These are phyloP conservation scores for Drosophila borealis DNA, from an alignment of 2,888 invertebrate genomes.

Conservation along the genomic window DNA sequence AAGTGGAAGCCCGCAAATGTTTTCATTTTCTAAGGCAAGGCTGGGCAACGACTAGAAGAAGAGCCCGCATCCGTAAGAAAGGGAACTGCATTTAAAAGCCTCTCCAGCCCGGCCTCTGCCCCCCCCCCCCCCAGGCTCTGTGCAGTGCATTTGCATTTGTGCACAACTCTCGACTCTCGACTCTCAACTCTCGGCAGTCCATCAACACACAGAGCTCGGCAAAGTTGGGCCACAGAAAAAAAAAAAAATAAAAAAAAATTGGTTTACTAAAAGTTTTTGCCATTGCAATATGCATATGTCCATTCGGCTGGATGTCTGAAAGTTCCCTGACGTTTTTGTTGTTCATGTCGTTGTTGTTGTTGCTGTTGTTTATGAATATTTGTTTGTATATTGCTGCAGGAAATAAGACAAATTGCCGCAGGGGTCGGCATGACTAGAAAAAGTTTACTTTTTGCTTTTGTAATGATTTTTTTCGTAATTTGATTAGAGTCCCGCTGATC, in stretches of 20 bases:
- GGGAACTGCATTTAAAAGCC: slow-evolving; percentile 51
- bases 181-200: slow-evolving; percentile 31
- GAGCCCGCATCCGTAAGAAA: slow-evolving; percentile 41
- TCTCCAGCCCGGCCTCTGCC: slow-evolving; percentile 14
- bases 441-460: slow-evolving; percentile 20
- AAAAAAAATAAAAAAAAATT: slow-evolving; percentile 39
- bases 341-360: slow-evolving; percentile 19
- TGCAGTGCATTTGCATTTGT: slow-evolving; percentile 40
- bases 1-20: slow-evolving; percentile 63
- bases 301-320: slow-evolving; percentile 41
- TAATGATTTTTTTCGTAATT: slow-evolving; percentile 38
- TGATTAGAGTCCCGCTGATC: slow-evolving; percentile 11
- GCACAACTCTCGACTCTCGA: slow-evolving; percentile 19
- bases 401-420: slow-evolving; percentile 63
- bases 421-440: slow-evolving; percentile 30
- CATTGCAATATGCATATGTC: slow-evolving; percentile 63
- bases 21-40: slow-evolving; percentile 59
- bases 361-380: slow-evolving; percentile 50
- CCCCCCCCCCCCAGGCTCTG: neutral
- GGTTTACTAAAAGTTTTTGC: slow-evolving; percentile 57
- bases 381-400: slow-evolving; percentile 53
- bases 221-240: slow-evolving; percentile 24
- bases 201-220: slow-evolving; percentile 38
- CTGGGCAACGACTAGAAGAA: slow-evolving; percentile 33
- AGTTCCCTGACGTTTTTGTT: slow-evolving; percentile 18